Base-by-base conservation (phyloP, 2,888 invertebrate genomes). In the Toxonevra muliebris region DNA sequence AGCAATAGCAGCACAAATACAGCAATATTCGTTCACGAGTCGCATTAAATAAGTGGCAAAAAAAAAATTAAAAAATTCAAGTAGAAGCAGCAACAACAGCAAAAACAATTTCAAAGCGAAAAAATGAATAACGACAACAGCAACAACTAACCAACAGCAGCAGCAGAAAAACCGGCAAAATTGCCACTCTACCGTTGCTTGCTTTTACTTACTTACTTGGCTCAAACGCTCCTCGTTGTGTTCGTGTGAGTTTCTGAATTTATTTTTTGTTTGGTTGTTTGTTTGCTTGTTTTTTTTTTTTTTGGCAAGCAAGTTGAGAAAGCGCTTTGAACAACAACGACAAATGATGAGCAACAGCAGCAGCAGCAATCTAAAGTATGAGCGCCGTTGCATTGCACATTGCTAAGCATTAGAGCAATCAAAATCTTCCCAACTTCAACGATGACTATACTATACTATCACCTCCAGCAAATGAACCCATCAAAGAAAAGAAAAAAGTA, bases 121-220 rank as follows among this genome's bases (percentile, higher is more conserved):
- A 42, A 13, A 45, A 59, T 50, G 15, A 19, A 54, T 54, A 15
- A 10, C 53, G 19, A 57, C 57, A 11, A 53, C 54, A 43, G 45
- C 63, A 43, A 30, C 19, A 11, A 53, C 54, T 11, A 61, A 15
- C 12, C 69, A 69, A 13, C 50, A 60, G 48, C 65, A 61, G 48
- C 20, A 20, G 45, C 59, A 60, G n/a, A 54, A 72, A 70, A 75
- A 69, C 69, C 71, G 68, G 73, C 72, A 69, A 73, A 73, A 75
- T 73, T 75, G 68, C 70, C 52, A 66, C 58, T 15, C 19, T 64
- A 52, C 64, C 65, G 54, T 0, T 55, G 58, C 55, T 59, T 40
- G 17, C 15, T 13, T 15, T n/a, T 12, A 15, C 48, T 12, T 3
- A 48, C 48, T 48, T 12, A 15, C 48, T 15, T 15, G 15, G 48